A percentile compares a stretch with the other conserved stretches of the same genome.
phyloP scores from a whole-genome alignment of 2,113 vertebrate genomes.

The Alouatta palliata region DNA sequence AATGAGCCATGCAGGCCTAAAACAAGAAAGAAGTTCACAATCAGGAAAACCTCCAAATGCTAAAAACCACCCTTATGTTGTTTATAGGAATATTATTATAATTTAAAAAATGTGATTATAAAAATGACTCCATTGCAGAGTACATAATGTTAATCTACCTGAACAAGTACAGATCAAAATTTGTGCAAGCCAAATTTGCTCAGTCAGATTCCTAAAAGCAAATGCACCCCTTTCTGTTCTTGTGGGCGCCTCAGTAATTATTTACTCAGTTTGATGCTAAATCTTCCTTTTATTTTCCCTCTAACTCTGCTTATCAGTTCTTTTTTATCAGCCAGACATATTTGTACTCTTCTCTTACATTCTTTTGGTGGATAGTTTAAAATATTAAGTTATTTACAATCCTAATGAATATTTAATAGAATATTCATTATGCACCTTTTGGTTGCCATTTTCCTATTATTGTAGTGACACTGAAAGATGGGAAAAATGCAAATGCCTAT shows the following conservation, averaged over 20 bases:
- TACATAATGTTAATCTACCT: neutral
- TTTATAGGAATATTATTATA: neutral
- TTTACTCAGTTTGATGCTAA: neutral
- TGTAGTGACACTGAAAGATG: conserved; percentile 54
- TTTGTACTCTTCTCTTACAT: neutral
- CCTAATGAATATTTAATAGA: conserved; percentile 62
- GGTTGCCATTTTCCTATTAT: conserved; percentile 47
- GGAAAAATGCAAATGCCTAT: conserved; percentile 38
- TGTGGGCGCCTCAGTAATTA: neutral
- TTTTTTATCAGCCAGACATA: conserved; percentile 9
- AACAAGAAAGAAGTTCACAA: neutral
- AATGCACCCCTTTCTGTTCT: neutral
- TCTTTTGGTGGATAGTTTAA: conserved; percentile 40
- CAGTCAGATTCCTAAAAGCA: neutral
- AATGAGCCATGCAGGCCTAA: neutral
- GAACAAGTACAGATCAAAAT: neutral
- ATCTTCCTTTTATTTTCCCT: neutral
- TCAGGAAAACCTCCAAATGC: neutral
- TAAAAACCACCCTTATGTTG: neutral
- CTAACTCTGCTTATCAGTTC: neutral
- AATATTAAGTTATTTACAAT: conserved; percentile 67
- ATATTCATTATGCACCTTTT: conserved; percentile 38
- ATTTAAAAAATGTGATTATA: neutral
- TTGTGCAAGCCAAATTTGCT: neutral
- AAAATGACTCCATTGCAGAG: neutral